Percentiles rank a stretch among this genome's conserved stretches.
Evolutionary conservation across 2,888 invertebrate genomes (phyloP).

Genomic region (Palloptera scutellata): DNA sequence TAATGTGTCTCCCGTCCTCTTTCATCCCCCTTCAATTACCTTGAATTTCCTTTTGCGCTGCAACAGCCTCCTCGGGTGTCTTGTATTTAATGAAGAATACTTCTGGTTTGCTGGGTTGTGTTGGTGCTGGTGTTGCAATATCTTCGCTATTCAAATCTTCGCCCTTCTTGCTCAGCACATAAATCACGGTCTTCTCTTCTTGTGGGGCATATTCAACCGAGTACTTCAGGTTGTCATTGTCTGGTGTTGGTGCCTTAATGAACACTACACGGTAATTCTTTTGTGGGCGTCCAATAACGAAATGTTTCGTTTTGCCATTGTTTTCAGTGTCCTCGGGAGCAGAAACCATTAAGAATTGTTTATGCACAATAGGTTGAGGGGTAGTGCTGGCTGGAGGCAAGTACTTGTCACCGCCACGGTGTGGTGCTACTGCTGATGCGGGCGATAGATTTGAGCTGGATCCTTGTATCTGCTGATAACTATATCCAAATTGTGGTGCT

Average conservation of each 20-base stretch:
- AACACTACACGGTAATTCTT: slow-evolving; percentile 62
- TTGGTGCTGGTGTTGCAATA: slow-evolving; percentile 51
- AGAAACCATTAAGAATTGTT: slow-evolving; percentile 60
- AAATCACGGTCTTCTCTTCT: slow-evolving; percentile 63
- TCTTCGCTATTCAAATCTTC: slow-evolving; percentile 53
- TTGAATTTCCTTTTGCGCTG: slow-evolving; percentile 61
- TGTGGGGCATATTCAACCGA: slow-evolving; percentile 59
- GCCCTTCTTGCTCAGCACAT: slow-evolving; percentile 60
- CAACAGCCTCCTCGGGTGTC: slow-evolving; percentile 59
- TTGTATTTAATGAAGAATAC: slow-evolving; percentile 63
- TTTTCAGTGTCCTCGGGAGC: slow-evolving; percentile 59
- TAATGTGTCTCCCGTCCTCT: neutral
- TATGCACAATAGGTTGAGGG: slow-evolving; percentile 53
- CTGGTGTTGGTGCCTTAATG: slow-evolving; percentile 58
- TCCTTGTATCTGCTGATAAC: slow-evolving; percentile 29
- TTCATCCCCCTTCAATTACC: slow-evolving; percentile 38
- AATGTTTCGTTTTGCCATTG: slow-evolving; percentile 46
- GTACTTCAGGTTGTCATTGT: slow-evolving; percentile 45
- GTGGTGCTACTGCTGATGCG: slow-evolving; percentile 1
- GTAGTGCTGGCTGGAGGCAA: slow-evolving; percentile 47
- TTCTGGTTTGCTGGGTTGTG: slow-evolving; percentile 55
- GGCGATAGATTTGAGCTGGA: slow-evolving; percentile 34
- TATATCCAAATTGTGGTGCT: slow-evolving; percentile 42
- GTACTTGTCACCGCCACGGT: slow-evolving; percentile 52
- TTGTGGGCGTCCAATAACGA: slow-evolving; percentile 57